Percentiles rank a stretch among this genome's conserved stretches.
Conservation (phyloP, 2,888 invertebrate genomes). For the Sphecodes monilicornis region DNA sequence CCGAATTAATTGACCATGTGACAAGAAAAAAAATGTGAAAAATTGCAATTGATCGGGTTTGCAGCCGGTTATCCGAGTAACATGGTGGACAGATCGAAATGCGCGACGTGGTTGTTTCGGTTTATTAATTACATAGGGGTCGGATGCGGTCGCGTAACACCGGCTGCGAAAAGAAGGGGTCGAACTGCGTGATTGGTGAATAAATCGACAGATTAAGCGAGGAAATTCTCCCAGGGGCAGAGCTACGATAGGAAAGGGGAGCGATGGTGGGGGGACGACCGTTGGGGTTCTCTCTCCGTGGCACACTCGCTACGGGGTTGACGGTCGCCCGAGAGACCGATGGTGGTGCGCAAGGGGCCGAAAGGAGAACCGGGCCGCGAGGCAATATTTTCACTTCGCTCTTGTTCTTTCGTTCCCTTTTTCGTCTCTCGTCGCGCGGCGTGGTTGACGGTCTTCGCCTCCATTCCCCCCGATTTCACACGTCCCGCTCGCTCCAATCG, state of each 20-base stretch:
- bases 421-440: constrained; percentile 47
- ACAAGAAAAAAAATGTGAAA: too few species aligned
- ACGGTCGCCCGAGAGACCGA: constrained; percentile 43
- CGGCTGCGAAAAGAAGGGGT: constrained; percentile 49
- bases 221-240: constrained; percentile 59
- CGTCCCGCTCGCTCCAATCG: constrained; percentile 50
- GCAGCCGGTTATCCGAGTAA: not conserved
- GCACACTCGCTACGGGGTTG: constrained; percentile 25
- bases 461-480: constrained; percentile 27
- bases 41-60: too few species aligned
- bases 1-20: too few species aligned
- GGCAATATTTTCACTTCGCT: constrained; percentile 74
- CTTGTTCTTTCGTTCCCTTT: constrained; percentile 66
- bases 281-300: constrained; percentile 29
- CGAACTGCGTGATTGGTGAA: constrained; percentile 65
- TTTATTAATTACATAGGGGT: constrained; percentile 60
- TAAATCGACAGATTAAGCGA: constrained; percentile 72
- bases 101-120: constrained; percentile 8
- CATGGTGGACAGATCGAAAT: not conserved
- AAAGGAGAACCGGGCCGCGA: constrained; percentile 58
- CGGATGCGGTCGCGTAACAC: not conserved
- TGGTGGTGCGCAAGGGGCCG: constrained; percentile 19
- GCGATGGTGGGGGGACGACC: constrained; percentile 27
- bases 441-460: constrained; percentile 30
- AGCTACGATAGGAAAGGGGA: constrained; percentile 50